Evolutionary conservation across 2,888 invertebrate genomes (phyloP).

Genomic region (Colletes collaris): DNA sequence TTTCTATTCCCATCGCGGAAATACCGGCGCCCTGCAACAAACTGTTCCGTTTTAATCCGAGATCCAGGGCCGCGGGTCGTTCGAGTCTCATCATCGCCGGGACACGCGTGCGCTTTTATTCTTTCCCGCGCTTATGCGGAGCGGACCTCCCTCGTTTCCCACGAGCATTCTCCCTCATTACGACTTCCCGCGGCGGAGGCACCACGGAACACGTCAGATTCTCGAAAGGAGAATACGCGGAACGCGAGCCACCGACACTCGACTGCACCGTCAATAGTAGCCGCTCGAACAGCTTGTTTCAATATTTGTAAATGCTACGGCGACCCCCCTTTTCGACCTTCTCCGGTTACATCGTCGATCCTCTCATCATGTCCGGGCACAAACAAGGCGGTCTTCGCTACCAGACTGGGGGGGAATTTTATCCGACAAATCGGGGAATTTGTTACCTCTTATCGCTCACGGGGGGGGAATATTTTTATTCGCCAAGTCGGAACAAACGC

Average conservation of each 20-base stretch:
- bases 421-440: too few relatives aligned
- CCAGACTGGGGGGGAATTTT: too few relatives aligned
- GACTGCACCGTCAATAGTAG: slow-evolving; percentile 21
- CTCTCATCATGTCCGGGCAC: too few relatives aligned
- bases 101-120: slow-evolving; percentile 51
- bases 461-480: too few relatives aligned
- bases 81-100: slow-evolving; percentile 16
- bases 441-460: too few relatives aligned
- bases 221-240: slow-evolving; percentile 40
- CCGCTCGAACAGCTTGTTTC: slow-evolving; percentile 21
- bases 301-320: slow-evolving; percentile 29
- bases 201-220: slow-evolving; percentile 55
- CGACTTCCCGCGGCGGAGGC: slow-evolving; percentile 76
- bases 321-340: neutral
- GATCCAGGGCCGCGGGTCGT: neutral
- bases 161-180: slow-evolving; percentile 77
- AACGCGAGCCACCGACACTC: slow-evolving; percentile 6
- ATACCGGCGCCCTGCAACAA: neutral
- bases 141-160: slow-evolving; percentile 71
- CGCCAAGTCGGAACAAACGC: too few relatives aligned
- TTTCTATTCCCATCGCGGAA: too few relatives aligned
- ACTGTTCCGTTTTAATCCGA: slow-evolving; percentile 20
- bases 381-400: too few relatives aligned
- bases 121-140: slow-evolving; percentile 51
- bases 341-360: too few relatives aligned